Evolutionary conservation across 2,888 invertebrate genomes (phyloP), one percentile per base, ranked within the genome.

Genomic region (Acanthococcus lagerstroemiae): DNA sequence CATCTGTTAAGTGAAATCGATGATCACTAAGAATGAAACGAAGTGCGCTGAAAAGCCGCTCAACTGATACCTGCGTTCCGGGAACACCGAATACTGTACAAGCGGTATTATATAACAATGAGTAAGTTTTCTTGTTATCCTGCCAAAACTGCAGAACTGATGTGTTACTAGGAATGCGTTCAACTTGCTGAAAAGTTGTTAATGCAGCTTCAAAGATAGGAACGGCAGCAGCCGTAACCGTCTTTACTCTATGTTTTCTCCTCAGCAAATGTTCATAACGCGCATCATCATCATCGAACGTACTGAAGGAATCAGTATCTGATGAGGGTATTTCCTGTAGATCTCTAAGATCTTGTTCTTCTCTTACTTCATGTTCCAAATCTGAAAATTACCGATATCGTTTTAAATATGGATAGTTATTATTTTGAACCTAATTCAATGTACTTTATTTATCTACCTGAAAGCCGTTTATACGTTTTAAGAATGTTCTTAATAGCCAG

Each of bases 401-500:
- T n/a, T n/a, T n/a, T n/a, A n/a, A n/a, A n/a, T n/a, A n/a, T n/a
- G n/a, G n/a, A n/a, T n/a, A n/a, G n/a, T n/a, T n/a, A n/a, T n/a
- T n/a, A n/a, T n/a, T n/a, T n/a, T n/a, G n/a, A n/a, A n/a, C 50
- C 15, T 19, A n/a, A 19, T 50, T 9, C 21, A 50, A n/a, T 50
- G 19, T 50, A 21, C 12, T 50, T n/a, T 50, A 19, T 50, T n/a
- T n/a, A 19, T 9, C 21, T 15, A 55, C 55, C 27, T 65, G 46
- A 19, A 12, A 65, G 21, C 22, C 21, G 37, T n/a, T 55, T 21
- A 24, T 56, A 46, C 2, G 21, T 17, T 3, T 48, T 27, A 15
- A 45, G 44, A 15, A 65, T 46, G 26, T 65, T 46, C n/a, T 26
- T 45, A 21, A 65, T 55, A n/a, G 48, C 56, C 6, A 15, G 17